Evolutionary conservation across 2,888 invertebrate species (phyloP).

Genomic region (Amphiduros pacificus): DNA sequence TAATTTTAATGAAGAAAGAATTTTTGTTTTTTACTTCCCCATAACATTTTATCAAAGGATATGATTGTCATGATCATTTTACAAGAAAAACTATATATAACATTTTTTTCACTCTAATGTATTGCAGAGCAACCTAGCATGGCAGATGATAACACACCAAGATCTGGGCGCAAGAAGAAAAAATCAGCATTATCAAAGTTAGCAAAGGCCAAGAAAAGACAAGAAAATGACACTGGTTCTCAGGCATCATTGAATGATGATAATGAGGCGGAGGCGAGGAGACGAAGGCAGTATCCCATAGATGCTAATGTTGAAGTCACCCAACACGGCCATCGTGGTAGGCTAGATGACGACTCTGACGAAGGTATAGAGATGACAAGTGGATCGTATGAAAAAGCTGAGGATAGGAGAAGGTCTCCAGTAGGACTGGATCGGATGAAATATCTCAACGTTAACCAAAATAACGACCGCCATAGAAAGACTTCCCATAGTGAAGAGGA

Average conservation of each 20-base stretch:
- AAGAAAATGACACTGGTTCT: background rate
- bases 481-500: background rate
- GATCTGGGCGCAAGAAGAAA: conserved; percentile 15
- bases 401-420: background rate
- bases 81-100: no score
- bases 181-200: conserved; percentile 17
- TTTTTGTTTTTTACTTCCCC: no score
- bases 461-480: background rate
- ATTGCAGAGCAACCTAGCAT: no score
- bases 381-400: background rate
- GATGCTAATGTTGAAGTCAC: conserved; percentile 12
- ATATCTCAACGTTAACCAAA: background rate
- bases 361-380: conserved; percentile 9
- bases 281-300: conserved; percentile 6
- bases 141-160: conserved; percentile 5
- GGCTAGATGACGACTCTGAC: conserved; percentile 20
- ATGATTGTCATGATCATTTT: no score
- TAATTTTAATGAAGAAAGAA: no score
- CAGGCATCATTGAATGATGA: background rate
- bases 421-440: background rate
- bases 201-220: background rate
- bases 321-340: background rate
- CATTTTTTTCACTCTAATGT: no score
- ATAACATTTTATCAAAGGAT: no score
- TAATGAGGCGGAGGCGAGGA: background rate